These are phyloP conservation scores for Clitarchus hookeri DNA, from an alignment of 2,888 invertebrate species.

Conservation along the genomic window DNA sequence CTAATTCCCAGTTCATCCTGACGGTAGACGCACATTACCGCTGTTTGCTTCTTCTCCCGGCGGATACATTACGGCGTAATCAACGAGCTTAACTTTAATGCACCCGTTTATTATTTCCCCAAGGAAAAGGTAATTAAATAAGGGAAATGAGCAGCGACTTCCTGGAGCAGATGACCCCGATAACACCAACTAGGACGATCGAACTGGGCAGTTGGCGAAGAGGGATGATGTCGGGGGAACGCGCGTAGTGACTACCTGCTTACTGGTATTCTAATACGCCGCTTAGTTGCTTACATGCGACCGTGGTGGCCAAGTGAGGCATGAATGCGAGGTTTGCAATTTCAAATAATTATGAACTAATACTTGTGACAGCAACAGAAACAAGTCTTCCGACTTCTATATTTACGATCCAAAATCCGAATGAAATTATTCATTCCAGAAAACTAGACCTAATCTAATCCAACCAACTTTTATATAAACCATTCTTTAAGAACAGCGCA, in stretches of 20 bases:
- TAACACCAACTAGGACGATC: background rate
- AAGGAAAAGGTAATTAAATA: constrained; percentile 8
- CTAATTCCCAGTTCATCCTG: background rate
- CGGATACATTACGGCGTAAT: background rate
- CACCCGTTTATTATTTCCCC: background rate
- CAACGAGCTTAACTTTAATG: constrained; percentile 1
- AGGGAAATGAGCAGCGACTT: constrained; percentile 1
- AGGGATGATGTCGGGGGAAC: background rate
- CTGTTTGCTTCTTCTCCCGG: background rate
- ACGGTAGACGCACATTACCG: background rate
- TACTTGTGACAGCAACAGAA: too few species aligned
- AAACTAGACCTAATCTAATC: too few species aligned
- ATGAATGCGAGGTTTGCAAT: too few species aligned
- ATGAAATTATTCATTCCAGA: too few species aligned
- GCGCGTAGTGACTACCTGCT: background rate
- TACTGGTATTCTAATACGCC: too few species aligned
- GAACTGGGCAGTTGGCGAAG: background rate
- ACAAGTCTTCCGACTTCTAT: too few species aligned
- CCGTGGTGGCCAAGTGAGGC: too few species aligned
- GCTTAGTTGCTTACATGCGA: too few species aligned
- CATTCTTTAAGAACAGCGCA: too few species aligned
- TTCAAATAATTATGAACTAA: too few species aligned
- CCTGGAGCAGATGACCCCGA: background rate
- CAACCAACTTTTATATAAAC: too few species aligned
- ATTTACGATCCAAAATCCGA: too few species aligned